These are phyloP conservation scores for Cinara cedri DNA, from an alignment of 2,888 invertebrate genomes.

Conservation along the genomic window DNA sequence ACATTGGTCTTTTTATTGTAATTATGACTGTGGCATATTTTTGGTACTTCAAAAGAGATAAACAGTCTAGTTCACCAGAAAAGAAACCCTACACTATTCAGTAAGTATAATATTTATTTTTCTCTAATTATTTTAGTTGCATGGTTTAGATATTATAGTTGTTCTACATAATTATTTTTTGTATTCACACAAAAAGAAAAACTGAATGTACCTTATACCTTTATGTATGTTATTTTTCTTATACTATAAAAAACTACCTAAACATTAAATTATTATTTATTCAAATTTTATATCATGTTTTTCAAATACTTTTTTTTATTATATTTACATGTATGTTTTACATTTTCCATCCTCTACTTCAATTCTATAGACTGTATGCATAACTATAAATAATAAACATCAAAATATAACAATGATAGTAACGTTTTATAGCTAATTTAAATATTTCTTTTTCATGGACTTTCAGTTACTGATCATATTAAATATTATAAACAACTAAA, in stretches of 20 bases:
- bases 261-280: slow-evolving; percentile 2
- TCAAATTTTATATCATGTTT: not conserved
- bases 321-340: not conserved
- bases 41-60: slow-evolving; percentile 74
- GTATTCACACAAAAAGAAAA: not conserved
- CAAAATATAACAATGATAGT: not conserved
- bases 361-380: not conserved
- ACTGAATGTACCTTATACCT: not conserved
- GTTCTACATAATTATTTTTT: not conserved
- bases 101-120: slow-evolving; percentile 68
- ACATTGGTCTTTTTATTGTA: slow-evolving; percentile 73
- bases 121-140: slow-evolving; percentile 3
- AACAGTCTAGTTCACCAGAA: slow-evolving; percentile 68
- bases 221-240: not conserved
- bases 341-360: not conserved
- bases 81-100: slow-evolving; percentile 85
- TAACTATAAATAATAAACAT: slow-evolving; percentile 12
- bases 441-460: not conserved
- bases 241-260: not conserved
- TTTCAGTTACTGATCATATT: too few relatives aligned
- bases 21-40: slow-evolving; percentile 74
- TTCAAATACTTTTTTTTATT: too few relatives aligned
- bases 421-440: not conserved
- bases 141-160: not conserved
- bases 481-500: too few relatives aligned